These are phyloP conservation scores for Nemoura dubitans DNA, from an alignment of 2,888 invertebrate genomes.

Conservation along the genomic window DNA sequence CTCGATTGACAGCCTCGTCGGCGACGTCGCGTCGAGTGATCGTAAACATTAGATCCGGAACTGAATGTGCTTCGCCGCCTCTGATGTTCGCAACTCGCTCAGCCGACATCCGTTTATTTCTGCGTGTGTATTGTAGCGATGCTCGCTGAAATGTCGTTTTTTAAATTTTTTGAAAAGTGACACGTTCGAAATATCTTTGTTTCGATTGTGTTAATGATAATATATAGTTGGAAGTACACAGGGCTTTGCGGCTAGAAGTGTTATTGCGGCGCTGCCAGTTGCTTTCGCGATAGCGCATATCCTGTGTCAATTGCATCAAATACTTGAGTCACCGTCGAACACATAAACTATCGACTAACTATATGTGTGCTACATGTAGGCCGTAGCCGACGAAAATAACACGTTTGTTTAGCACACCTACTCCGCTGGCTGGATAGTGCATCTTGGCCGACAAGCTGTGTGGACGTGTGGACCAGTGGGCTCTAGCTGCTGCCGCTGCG, in stretches of 20 bases:
- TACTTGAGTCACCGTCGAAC: slow-evolving; percentile 23
- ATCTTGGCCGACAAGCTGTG: not conserved
- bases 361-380: not conserved
- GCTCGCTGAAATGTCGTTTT: too few relatives aligned
- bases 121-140: too few relatives aligned
- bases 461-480: not conserved
- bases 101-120: too few relatives aligned
- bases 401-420: slow-evolving; percentile 21
- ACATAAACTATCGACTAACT: slow-evolving; percentile 16
- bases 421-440: not conserved
- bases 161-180: too few relatives aligned
- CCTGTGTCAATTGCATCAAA: slow-evolving; percentile 5
- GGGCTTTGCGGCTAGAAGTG: not conserved
- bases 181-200: too few relatives aligned
- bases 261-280: not conserved
- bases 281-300: not conserved
- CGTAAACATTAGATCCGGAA: too few relatives aligned
- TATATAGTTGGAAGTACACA: not conserved
- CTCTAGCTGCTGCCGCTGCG: not conserved
- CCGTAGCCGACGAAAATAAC: slow-evolving; percentile 3
- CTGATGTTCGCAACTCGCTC: too few relatives aligned
- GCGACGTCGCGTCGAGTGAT: too few relatives aligned
- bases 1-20: not conserved
- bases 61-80: too few relatives aligned
- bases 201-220: not conserved